Evolutionary conservation across 2,797 vertebrate genomes (phyloP).

Genomic region (Erethizon dorsatum): DNA sequence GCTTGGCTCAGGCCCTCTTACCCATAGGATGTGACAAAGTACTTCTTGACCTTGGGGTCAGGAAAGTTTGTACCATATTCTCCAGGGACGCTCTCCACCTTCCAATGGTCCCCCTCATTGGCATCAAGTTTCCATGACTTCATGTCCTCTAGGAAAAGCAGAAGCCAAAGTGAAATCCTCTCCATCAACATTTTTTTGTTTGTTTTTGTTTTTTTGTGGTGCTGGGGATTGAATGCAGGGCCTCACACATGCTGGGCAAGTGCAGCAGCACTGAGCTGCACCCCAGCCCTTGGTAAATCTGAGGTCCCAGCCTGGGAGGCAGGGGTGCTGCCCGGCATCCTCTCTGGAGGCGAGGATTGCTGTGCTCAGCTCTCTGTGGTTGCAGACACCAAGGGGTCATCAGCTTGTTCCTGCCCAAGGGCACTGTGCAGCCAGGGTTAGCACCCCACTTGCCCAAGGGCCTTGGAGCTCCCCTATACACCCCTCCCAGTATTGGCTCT

Average conservation of each 20-base stretch:
- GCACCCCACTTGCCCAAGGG: background rate
- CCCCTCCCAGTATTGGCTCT: background rate
- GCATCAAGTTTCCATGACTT: conserved; percentile 86
- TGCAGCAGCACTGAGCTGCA: background rate
- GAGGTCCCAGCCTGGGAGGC: background rate
- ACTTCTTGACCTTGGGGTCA: conserved; percentile 87
- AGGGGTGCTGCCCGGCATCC: background rate
- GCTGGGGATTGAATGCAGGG: background rate
- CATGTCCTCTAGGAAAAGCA: conserved; percentile 79
- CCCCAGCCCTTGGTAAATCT: background rate
- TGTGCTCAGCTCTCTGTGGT: background rate
- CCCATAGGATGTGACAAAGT: conserved; percentile 92
- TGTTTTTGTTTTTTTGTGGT: background rate
- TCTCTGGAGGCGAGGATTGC: background rate
- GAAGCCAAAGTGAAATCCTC: background rate
- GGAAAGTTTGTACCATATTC: conserved; percentile 84
- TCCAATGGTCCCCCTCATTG: conserved; percentile 90
- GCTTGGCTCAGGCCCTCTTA: conserved; percentile 78
- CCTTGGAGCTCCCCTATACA: background rate
- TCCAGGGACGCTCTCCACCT: conserved; percentile 79
- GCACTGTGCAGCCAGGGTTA: background rate
- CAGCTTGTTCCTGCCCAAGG: background rate
- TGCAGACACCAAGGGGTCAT: background rate
- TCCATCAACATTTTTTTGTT: background rate
- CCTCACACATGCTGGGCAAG: background rate